Base-by-base conservation (phyloP, 2,797 vertebrate species). In the Enteromius fasciolatus region DNA sequence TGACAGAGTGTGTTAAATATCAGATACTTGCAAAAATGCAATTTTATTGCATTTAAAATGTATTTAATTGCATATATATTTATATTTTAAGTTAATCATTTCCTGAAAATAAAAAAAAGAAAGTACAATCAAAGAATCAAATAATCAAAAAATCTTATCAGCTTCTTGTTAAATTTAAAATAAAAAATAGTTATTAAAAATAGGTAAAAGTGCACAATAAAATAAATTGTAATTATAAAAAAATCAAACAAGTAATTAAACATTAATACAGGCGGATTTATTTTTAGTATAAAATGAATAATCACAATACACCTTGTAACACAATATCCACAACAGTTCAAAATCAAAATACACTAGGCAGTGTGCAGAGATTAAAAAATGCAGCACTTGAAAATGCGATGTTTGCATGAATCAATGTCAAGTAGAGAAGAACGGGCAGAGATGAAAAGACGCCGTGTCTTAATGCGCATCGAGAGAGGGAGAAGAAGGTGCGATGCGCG, bases 391-490 rank as follows among this genome's bases (percentile, higher is more conserved):
- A 87, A 86, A 86, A 88, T 86, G 82, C 87, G 84, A 89, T 79
- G 86, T 88, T 89, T 87, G 77, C 89, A 66, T 78, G 66, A 87
- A 87, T 83, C 86, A 39, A 85, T 85, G 83, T 84, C 84, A 89
- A 87, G 84, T 89, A 88, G 87, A 79, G 84, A 89, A 87, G 87
- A 74, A 81, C 83, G 76, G 88, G 87, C 83, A 59, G 88, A 91
- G 86, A 89, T 90, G 86, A 88, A 88, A 86, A 83, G 90, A 82
- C 74, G 76, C 70, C 57, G 83, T 41, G 28, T 85, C 90, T 89
- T 93, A 88, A 92, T 92, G 92, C 87, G 73, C 91, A 90, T 85
- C 81, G 90, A 92, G 91, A 91, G 90, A 87, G 83, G 92, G 90
- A 91, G 89, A 86, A 89, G 90, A 92, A 91, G 89, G 91, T 91